Evolutionary conservation across 2,113 vertebrate species (phyloP).

Genomic region (Hyla sarda): DNA sequence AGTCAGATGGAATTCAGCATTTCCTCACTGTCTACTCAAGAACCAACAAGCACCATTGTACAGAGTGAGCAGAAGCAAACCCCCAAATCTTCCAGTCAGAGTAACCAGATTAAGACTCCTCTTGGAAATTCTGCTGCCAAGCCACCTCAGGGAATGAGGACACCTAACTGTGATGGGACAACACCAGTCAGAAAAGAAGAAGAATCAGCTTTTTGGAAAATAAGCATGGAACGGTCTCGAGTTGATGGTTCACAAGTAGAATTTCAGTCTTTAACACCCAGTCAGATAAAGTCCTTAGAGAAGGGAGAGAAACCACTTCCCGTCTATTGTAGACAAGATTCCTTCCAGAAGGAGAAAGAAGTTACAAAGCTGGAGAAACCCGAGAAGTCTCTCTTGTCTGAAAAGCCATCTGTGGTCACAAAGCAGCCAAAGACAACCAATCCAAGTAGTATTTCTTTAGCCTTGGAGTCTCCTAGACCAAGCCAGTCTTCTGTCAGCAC

Average conservation of each 20-base stretch:
- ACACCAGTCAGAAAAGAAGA: slow-evolving; percentile 79
- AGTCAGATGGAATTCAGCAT: slow-evolving; percentile 96
- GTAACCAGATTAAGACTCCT: slow-evolving; percentile 71
- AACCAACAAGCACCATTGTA: slow-evolving; percentile 67
- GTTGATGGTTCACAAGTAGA: slow-evolving; percentile 86
- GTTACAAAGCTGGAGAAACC: slow-evolving; percentile 77
- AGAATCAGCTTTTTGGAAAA: slow-evolving; percentile 92
- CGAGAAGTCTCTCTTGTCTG: slow-evolving; percentile 62
- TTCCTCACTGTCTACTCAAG: slow-evolving; percentile 75
- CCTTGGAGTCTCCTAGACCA: slow-evolving; percentile 76
- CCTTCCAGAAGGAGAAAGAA: slow-evolving; percentile 72
- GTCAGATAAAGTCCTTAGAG: slow-evolving; percentile 97
- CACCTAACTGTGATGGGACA: slow-evolving; percentile 75
- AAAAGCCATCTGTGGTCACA: slow-evolving; percentile 65
- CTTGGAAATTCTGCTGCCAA: slow-evolving; percentile 73
- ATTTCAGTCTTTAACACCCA: slow-evolving; percentile 93
- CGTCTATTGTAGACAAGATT: slow-evolving; percentile 84
- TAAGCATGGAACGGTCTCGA: slow-evolving; percentile 89
- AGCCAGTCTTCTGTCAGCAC: slow-evolving; percentile 72
- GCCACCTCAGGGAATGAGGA: slow-evolving; percentile 74
- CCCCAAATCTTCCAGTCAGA: slow-evolving; percentile 61
- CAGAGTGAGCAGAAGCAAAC: slow-evolving; percentile 76
- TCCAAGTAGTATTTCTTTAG: slow-evolving; percentile 64
- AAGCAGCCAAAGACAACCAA: slow-evolving; percentile 67
- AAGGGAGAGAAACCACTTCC: slow-evolving; percentile 93